Percentiles rank a stretch among this genome's conserved stretches.
Conservation (phyloP, 2,888 invertebrate genomes). For the Aporophyla lueneburgensis region DNA sequence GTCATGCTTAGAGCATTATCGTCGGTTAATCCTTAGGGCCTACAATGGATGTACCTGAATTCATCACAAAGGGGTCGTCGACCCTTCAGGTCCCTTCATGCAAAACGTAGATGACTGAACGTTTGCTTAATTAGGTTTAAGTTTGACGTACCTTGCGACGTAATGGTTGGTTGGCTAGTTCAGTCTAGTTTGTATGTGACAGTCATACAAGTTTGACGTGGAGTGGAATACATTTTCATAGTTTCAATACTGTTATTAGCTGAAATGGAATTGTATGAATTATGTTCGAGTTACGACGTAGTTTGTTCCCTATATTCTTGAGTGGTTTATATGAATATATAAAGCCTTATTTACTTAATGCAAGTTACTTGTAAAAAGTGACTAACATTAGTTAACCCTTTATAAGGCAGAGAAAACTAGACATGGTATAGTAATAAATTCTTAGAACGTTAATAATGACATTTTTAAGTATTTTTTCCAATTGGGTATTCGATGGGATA, state of each 20-base stretch:
- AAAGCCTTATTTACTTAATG: neutral
- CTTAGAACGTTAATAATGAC: no score
- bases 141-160: constrained; percentile 43
- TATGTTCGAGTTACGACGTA: neutral
- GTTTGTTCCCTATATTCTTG: constrained; percentile 9
- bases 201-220: constrained; percentile 34
- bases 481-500: no score
- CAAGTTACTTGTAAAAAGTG: neutral
- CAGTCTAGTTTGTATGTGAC: constrained; percentile 39
- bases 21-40: constrained; percentile 49
- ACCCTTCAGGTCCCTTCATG: constrained; percentile 29
- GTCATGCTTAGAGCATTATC: constrained; percentile 52
- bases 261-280: constrained; percentile 34
- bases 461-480: no score
- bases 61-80: constrained; percentile 43
- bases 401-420: no score
- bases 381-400: no score
- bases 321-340: neutral
- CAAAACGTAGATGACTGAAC: constrained; percentile 41
- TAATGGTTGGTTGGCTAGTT: constrained; percentile 37
- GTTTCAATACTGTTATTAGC: constrained; percentile 48
- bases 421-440: no score
- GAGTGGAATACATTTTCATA: constrained; percentile 25
- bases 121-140: constrained; percentile 59
- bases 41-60: constrained; percentile 38